A percentile compares a stretch with the other conserved stretches of the same genome.
phyloP scores from a whole-genome alignment of 1,140 invertebrate species.

The Pectinophora gossypiella region DNA sequence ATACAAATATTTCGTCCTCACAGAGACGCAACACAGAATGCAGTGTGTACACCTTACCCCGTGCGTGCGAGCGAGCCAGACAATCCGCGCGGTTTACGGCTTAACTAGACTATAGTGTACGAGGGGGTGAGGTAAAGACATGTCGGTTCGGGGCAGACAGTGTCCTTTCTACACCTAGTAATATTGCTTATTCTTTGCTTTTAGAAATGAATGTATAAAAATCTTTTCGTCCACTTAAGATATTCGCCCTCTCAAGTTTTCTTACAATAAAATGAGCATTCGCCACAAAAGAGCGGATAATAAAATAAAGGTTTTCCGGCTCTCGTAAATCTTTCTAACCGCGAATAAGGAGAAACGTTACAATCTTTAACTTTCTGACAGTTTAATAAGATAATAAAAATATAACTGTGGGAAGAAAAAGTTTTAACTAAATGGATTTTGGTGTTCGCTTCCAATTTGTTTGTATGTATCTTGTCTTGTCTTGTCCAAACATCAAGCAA shows the following conservation, averaged over 20 bases:
- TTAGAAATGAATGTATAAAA: too few relatives aligned
- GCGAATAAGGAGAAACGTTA: slow-evolving; percentile 46
- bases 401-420: slow-evolving; percentile 35
- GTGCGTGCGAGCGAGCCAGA: too few relatives aligned
- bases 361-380: slow-evolving; percentile 65
- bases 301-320: slow-evolving; percentile 42
- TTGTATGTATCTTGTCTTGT: background rate
- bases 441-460: background rate
- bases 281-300: slow-evolving; percentile 34
- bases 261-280: slow-evolving; percentile 20
- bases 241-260: background rate
- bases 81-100: too few relatives aligned
- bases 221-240: background rate
- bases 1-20: too few relatives aligned
- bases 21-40: too few relatives aligned
- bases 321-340: slow-evolving; percentile 46
- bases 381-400: slow-evolving; percentile 68
- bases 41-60: too few relatives aligned
- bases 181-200: too few relatives aligned
- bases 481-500: background rate
- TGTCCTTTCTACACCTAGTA: too few relatives aligned
- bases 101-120: too few relatives aligned
- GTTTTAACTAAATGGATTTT: slow-evolving; percentile 6
- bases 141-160: too few relatives aligned
- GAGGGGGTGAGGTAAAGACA: too few relatives aligned